Percentiles rank a stretch among this genome's conserved stretches.
Evolutionary conservation across 2,888 invertebrate species (phyloP).

Genomic region (Eupithecia exiguata): DNA sequence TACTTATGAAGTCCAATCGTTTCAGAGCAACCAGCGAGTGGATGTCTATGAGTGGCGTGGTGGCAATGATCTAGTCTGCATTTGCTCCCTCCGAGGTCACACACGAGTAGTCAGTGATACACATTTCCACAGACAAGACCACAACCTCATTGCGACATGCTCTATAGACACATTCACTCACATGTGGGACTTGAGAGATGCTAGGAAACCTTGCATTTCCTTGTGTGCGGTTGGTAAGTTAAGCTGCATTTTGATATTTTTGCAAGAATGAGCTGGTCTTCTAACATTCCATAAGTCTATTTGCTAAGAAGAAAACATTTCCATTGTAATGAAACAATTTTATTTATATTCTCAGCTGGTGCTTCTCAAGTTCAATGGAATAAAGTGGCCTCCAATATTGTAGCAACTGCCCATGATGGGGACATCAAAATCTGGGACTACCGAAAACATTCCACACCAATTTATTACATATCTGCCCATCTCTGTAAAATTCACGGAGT

Average conservation of each 20-base stretch:
- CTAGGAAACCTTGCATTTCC: conserved; percentile 91
- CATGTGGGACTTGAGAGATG: conserved; percentile 96
- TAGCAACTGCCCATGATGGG: conserved; percentile 98
- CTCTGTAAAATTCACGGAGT: conserved; percentile 94
- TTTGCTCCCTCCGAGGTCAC: conserved; percentile 90
- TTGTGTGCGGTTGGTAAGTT: conserved; percentile 93
- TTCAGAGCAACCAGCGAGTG: conserved; percentile 92
- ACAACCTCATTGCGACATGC: conserved; percentile 88
- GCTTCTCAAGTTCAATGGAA: conserved; percentile 98
- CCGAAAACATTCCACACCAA: conserved; percentile 92
- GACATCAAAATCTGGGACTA: conserved; percentile 98
- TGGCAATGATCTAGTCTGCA: conserved; percentile 87
- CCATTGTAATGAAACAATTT: neutral
- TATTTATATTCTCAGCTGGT: conserved; percentile 85
- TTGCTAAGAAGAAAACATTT: neutral
- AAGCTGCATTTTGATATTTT: neutral
- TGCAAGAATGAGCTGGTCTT: neutral
- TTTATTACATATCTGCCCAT: conserved; percentile 97
- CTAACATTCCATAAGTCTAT: neutral
- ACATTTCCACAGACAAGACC: conserved; percentile 91
- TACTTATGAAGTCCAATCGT: conserved; percentile 22
- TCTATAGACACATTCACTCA: conserved; percentile 97
- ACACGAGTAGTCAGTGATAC: conserved; percentile 95
- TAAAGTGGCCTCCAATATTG: conserved; percentile 89
- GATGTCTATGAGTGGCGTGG: conserved; percentile 93